Conservation (phyloP, 2,113 vertebrate genomes). For the Pavo muticus region DNA sequence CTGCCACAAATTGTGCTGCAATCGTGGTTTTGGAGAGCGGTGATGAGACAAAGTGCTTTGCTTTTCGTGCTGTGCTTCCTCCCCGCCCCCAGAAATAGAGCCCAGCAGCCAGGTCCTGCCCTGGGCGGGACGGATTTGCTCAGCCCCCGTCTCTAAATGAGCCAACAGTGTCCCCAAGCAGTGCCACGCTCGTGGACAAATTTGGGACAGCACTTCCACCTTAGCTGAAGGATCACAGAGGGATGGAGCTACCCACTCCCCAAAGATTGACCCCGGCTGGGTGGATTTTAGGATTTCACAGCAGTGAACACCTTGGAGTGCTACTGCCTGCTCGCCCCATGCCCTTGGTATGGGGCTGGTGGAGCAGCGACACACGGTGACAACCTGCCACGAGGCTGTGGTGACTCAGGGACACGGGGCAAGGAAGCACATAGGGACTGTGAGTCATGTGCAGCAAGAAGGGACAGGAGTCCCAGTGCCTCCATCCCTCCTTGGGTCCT, state of each 20-base stretch:
- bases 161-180: background rate
- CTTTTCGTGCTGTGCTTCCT: background rate
- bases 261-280: background rate
- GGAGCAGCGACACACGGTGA: background rate
- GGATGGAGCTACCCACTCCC: background rate
- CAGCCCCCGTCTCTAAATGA: background rate
- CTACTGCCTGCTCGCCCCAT: background rate
- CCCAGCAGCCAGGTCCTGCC: background rate
- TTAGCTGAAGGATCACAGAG: rapidly evolving
- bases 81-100: background rate
- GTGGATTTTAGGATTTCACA: background rate
- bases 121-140: background rate
- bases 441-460: background rate
- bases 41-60: background rate
- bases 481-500: background rate
- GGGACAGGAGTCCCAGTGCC: background rate
- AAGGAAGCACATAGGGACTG: background rate
- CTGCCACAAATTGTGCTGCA: background rate
- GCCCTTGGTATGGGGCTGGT: background rate
- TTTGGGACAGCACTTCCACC: background rate
- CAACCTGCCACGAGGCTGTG: background rate
- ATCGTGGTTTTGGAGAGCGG: background rate
- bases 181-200: background rate
- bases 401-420: background rate
- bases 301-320: background rate